Conservation (phyloP, 2,797 vertebrate species). For the Bradypodion ventrale region DNA sequence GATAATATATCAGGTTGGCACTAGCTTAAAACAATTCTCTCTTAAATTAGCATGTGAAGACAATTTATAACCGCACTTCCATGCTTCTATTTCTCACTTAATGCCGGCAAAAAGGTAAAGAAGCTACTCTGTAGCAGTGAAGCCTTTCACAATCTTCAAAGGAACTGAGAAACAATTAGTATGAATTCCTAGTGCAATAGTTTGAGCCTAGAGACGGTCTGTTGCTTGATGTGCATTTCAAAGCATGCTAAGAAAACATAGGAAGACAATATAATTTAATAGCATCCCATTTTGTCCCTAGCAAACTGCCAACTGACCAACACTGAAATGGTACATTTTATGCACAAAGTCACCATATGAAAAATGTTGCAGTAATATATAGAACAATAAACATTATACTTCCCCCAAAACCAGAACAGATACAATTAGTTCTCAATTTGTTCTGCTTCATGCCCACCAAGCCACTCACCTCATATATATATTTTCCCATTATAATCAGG, state of each 20-base stretch:
- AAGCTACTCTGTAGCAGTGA: neutral
- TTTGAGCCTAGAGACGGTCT: neutral
- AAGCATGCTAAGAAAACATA: neutral
- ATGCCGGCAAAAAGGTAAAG: neutral
- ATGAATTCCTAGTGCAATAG: neutral
- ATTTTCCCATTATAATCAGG: neutral
- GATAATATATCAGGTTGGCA: neutral
- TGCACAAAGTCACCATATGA: neutral
- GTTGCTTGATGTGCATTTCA: neutral
- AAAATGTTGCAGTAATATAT: neutral
- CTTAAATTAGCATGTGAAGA: constrained; percentile 1
- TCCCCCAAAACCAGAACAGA: neutral
- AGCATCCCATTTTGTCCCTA: neutral
- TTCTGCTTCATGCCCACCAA: neutral
- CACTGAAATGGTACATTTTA: neutral
- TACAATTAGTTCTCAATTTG: neutral
- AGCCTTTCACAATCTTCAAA: neutral
- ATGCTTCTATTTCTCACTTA: neutral
- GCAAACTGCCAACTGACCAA: neutral
- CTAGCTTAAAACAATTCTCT: neutral
- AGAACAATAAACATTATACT: neutral
- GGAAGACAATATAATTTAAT: neutral
- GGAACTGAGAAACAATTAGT: neutral
- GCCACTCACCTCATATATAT: neutral
- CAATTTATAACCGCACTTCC: neutral